Evolutionary conservation across 2,888 invertebrate genomes (phyloP), one percentile per base, ranked within the genome.

Genomic region (Stenotaenia linearis): DNA sequence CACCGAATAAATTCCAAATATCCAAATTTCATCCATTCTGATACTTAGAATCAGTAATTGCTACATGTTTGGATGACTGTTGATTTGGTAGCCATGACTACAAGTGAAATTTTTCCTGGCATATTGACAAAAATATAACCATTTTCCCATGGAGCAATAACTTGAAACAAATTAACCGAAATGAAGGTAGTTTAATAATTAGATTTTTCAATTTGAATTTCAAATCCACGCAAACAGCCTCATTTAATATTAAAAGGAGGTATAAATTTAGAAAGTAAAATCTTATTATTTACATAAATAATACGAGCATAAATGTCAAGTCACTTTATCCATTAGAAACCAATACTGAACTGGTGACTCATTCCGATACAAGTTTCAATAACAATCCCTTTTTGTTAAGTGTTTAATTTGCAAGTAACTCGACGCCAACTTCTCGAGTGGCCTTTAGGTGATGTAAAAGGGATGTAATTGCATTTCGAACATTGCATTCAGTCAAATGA

Each of bases 361-460:
- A 69, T 28, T 25, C n/a, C 28, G 10, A 69, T 1, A 61, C 15
- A 15, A 45, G 45, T 61, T 61, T 10, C 28, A 61, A 61, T 69
- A 69, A 69, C 69, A 69, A 69, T 69, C 69, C 69, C 15, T 69
- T 56, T 69, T 28, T 69, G 69, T 25, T 69, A 69, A 69, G 69
- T 69, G 25, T 69, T 69, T 69, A 69, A 69, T 69, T 69, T 69
- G 69, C 69, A 28, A 69, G 69, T 28, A 69, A 69, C 28, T 1
- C n/a, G 23, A 69, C 28, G 6, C 23, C 69, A 12, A 12, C 69
- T 1, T 69, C 69, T 69, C 69, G 25, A 28, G 25, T 69, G 10
- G 25, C 69, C 25, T 69, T 69, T 10, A 69, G 28, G 25, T 69
- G 28, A 69, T 69, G 69, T 69, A 69, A 69, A 69, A 69, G 69